Evolutionary conservation across 2,888 invertebrate species (phyloP), one percentile per base, ranked within the genome.

Genomic region (Drosophila peninsularis): DNA sequence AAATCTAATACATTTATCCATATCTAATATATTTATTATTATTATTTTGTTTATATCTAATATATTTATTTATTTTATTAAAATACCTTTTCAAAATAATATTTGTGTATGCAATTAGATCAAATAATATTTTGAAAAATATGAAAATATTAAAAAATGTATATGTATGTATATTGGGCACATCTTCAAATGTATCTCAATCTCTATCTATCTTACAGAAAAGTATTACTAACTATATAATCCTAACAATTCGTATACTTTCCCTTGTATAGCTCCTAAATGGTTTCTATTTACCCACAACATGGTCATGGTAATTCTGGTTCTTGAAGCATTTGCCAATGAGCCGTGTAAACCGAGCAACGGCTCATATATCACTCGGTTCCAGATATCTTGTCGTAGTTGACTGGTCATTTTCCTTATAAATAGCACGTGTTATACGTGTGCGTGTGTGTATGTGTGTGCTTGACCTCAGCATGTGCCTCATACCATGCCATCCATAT

Each of bases 401-500:
- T 32, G 47, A 47, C 47, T 47, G 47, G 17, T 32, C 47, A 47
- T 30, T 47, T 47, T 63, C 47, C 30, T 17, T 32, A 47, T 47
- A 47, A 47, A 47, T 47, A 47, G 47, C 47, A 47, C 47, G 47
- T 47, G 45, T 47, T 44, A 3, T 68, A 42, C 58, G 13, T 24
- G 14, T 14, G 13, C 14, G 21, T 42, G 42, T 7, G 21, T 27
- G 45, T 21, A 7, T 24, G 44, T 27, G 27, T 17, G 45, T 45
- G 45, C 45, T 45, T 45, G 45, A 45, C 45, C 45, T 45, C 45
- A 27, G 45, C 45, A 45, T 45, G 45, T 45, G 45, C 27, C 42
- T 21, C 42, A 1, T 21, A 24, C 9, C 63, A 36, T 45, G 17
- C 47, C 30, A 47, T 47, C 47, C 30, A 47, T 47, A 52, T 52